Evolutionary conservation across 1,140 invertebrate genomes (phyloP), one percentile per base, ranked within the genome.

Genomic region (Argopecten irradians): DNA sequence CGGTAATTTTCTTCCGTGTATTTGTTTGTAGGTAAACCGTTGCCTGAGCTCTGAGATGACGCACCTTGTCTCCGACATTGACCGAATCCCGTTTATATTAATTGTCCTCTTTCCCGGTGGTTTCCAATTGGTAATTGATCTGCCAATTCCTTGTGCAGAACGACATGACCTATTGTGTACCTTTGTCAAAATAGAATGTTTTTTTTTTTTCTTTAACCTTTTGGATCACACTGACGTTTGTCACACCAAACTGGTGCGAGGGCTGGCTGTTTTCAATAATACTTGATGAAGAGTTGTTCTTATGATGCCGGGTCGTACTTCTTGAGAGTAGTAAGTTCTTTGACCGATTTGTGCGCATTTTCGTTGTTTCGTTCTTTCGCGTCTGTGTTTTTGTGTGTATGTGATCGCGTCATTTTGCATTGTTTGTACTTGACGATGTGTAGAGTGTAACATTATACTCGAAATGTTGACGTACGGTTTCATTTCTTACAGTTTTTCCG

Each of bases 111-210:
- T 19, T 87, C 28, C 71, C 46, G 13, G 16, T 22, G 28, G 34
- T 33, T 41, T 87, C 35, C 32, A 83, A 34, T n/a, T 28, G 82
- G n/a, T 28, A 85, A 41, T 82, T 86, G 46, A 35, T 85, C 43
- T 33, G 86, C 84, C 36, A 90, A n/a, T 8, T 85, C 82, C 34
- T n/a, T n/a, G n/a, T 86, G 5, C 1, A 87, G 88, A 32, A 90
- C 86, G 82, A 82, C n/a, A 88, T 19, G 43, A 83, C 5, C 36
- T 43, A n/a, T 43, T 86, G 84, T 34, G 86, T 32, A 34, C 89
- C 86, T 85, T 87, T 43, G 39, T 89, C 89, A n/a, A 28, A 84
- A 55, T 0, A 87, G 19, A 46, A 46, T 46, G 43, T 46, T 46
- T 19, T 14, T 46, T 19, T 46, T n/a, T n/a, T n/a, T n/a, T n/a